These are phyloP conservation scores for Mechanitis mazaeus DNA, from an alignment of 2,888 invertebrate genomes.

Conservation along the genomic window DNA sequence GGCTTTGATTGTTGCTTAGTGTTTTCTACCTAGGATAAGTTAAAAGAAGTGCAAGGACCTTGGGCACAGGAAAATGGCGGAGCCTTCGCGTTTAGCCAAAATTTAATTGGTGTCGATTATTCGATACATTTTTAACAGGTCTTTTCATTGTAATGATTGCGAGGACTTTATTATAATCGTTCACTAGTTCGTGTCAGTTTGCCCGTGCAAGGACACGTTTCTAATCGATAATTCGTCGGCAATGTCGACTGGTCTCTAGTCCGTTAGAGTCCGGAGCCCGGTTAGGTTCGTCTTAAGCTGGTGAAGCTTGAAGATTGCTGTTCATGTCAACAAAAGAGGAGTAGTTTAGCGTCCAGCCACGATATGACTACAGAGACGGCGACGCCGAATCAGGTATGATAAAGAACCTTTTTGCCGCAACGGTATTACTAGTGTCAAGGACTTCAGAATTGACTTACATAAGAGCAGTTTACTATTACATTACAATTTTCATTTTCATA, in stretches of 20 bases:
- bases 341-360: constrained; percentile 58
- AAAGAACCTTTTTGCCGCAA: constrained; percentile 32
- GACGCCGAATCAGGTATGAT: constrained; percentile 68
- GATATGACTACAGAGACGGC: constrained; percentile 74
- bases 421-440: constrained; percentile 34
- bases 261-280: constrained; percentile 31
- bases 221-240: constrained; percentile 54
- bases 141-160: constrained; percentile 37
- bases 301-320: constrained; percentile 56
- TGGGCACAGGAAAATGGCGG: constrained; percentile 61
- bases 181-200: constrained; percentile 36
- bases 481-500: constrained; percentile 1
- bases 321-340: constrained; percentile 67
- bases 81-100: constrained; percentile 39
- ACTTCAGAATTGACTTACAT: constrained; percentile 27
- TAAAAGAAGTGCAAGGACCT: constrained; percentile 31
- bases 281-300: constrained; percentile 47
- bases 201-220: constrained; percentile 44
- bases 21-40: constrained; percentile 36
- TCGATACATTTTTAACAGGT: constrained; percentile 30
- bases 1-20: constrained; percentile 56
- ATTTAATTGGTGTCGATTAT: constrained; percentile 39
- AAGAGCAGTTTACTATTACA: constrained; percentile 11
- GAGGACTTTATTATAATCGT: constrained; percentile 44
- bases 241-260: constrained; percentile 40